Percentiles rank a stretch among this genome's conserved stretches.
Evolutionary conservation across 2,113 vertebrate species (phyloP).

Genomic region (Callipepla californica): DNA sequence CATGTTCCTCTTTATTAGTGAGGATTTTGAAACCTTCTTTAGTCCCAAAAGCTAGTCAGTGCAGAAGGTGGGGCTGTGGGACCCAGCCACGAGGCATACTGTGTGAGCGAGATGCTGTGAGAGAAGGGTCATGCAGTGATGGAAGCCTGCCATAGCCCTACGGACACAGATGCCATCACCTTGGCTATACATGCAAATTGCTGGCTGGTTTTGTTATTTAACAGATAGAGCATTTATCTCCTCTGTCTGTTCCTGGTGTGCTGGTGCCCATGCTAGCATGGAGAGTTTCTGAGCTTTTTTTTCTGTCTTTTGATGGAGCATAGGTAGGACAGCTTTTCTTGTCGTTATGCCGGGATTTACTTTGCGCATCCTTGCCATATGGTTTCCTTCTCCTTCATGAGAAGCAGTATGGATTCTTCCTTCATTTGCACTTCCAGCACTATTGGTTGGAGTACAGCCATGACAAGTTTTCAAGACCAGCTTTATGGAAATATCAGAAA

Average conservation of each 20-base stretch:
- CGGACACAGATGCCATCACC: rapidly evolving
- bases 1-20: not conserved
- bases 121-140: not conserved
- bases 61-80: not conserved
- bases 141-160: not conserved
- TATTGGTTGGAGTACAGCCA: not conserved
- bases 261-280: not conserved
- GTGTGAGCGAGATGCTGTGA: not conserved
- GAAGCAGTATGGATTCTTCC: not conserved
- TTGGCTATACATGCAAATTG: not conserved
- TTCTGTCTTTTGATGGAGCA: not conserved
- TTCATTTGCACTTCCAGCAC: rapidly evolving
- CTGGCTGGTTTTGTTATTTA: not conserved
- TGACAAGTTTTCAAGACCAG: not conserved
- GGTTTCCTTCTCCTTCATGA: not conserved
- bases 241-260: not conserved
- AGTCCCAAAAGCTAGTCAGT: not conserved
- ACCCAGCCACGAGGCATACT: not conserved
- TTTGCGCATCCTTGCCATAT: not conserved
- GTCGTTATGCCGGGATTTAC: not conserved
- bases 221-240: not conserved
- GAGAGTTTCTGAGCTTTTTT: not conserved
- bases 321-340: not conserved
- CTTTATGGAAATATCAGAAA: not conserved
- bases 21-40: not conserved